Evolutionary conservation across 1,140 invertebrate genomes (phyloP), one percentile per base, ranked within the genome.

Genomic region (Drosophila bifasciata): DNA sequence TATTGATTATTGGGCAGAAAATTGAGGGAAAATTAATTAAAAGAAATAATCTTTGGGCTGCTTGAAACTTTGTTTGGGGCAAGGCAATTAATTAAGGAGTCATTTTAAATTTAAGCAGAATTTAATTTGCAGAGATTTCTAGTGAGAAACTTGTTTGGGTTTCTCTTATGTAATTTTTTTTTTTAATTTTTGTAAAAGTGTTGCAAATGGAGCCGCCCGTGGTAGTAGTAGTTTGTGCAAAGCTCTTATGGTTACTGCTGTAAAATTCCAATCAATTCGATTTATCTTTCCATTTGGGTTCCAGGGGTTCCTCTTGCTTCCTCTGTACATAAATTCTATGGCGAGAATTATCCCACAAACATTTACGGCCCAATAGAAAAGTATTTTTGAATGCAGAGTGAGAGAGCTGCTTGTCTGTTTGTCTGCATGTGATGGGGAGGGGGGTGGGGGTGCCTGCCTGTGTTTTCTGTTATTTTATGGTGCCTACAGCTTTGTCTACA

Each of bases 391-490:
- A 73, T 73, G 70, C 59, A 73, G 44, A 9, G 32, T 4, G 32
- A 36, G 32, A 36, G 32, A 3, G 28, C 28, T 32, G 28, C 11
- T 32, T 32, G 28, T 32, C 32, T 36, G 32, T 36, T 28, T 50
- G 70, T 61, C 69, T 83, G 79, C 63, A 66, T 64, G 23, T 75
- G 79, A 52, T 57, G 39, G 36, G 67, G 23, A 5, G 9, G 5
- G 13, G n/a, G n/a, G n/a, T n/a, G n/a, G n/a, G n/a, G n/a, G n/a
- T n/a, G n/a, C n/a, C n/a, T n/a, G 36, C n/a, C 19, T 66, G 58
- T 73, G 69, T 73, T 43, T 40, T 72, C 40, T 49, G 56, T 72
- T 72, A 72, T 73, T 73, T 73, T 73, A 73, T 73, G 68, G 45
- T 57, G 21, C 57, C 23, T 32, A 32, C 40, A 50, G 51, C 48